phyloP scores from a whole-genome alignment of 1,140 invertebrate genomes.

The Pseudomyrmex pallidus region DNA sequence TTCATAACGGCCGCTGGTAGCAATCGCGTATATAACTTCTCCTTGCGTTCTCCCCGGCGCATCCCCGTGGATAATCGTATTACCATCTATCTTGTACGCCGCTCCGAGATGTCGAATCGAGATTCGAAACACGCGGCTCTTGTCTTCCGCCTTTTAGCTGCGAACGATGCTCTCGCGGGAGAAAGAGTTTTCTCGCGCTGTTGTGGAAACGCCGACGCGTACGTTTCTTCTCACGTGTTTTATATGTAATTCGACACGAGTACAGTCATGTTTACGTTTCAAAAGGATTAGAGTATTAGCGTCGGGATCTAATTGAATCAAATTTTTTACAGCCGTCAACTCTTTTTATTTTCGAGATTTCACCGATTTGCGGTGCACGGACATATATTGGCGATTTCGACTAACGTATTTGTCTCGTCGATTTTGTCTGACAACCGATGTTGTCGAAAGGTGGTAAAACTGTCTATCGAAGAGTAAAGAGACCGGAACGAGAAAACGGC shows the following conservation, averaged over 20 bases:
- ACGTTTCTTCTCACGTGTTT: slow-evolving; percentile 52
- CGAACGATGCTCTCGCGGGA: slow-evolving; percentile 12
- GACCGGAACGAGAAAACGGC: slow-evolving; percentile 11
- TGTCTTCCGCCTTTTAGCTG: slow-evolving; percentile 47
- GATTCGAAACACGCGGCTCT: slow-evolving; percentile 53
- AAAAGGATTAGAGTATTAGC: slow-evolving; percentile 35
- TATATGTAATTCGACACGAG: slow-evolving; percentile 30
- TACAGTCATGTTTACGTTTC: neutral
- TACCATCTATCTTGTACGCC: slow-evolving; percentile 53
- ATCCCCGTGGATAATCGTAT: slow-evolving; percentile 55
- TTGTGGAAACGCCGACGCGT: slow-evolving; percentile 34
- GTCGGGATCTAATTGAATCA: slow-evolving; percentile 18
- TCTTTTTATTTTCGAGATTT: slow-evolving; percentile 38
- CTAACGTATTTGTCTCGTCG: slow-evolving; percentile 41
- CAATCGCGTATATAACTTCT: slow-evolving; percentile 53
- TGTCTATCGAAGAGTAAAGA: slow-evolving; percentile 63
- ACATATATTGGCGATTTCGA: slow-evolving; percentile 6
- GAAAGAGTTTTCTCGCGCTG: slow-evolving; percentile 38
- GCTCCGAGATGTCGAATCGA: slow-evolving; percentile 40
- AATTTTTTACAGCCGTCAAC: slow-evolving; percentile 19
- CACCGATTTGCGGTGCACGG: slow-evolving; percentile 6
- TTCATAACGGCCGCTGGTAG: slow-evolving; percentile 61
- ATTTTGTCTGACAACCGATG: slow-evolving; percentile 37
- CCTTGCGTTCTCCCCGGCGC: slow-evolving; percentile 15
- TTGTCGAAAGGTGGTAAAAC: slow-evolving; percentile 71